These are phyloP conservation scores for Phenacoccus solenopsis DNA, from an alignment of 1,140 invertebrate species.

Conservation along the genomic window DNA sequence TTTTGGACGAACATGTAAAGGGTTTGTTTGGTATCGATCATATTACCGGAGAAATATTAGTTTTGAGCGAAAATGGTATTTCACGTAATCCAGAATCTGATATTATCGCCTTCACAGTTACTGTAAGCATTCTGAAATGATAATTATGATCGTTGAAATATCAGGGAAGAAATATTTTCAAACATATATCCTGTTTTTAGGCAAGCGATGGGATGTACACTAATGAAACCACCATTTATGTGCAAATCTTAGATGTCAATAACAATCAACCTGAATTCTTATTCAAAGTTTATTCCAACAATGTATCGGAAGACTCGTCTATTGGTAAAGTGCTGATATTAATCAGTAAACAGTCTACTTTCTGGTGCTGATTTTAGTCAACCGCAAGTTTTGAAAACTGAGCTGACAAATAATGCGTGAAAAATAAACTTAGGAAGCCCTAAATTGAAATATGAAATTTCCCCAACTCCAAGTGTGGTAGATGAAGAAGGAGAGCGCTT, in stretches of 20 bases:
- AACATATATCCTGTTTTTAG: too few relatives aligned
- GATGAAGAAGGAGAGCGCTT: too few relatives aligned
- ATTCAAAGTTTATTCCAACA: constrained; percentile 54
- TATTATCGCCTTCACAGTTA: constrained; percentile 43
- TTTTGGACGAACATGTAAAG: constrained; percentile 48
- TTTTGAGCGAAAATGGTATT: constrained; percentile 44
- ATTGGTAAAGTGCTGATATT: constrained; percentile 42
- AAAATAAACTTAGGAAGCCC: too few relatives aligned
- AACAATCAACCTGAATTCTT: constrained; percentile 70
- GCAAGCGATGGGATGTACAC: constrained; percentile 63
- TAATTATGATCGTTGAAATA: neutral
- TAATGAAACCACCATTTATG: constrained; percentile 54
- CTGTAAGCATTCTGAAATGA: too few relatives aligned
- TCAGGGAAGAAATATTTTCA: too few relatives aligned
- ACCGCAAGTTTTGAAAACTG: too few relatives aligned
- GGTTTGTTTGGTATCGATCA: constrained; percentile 55
- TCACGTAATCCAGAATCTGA: constrained; percentile 44
- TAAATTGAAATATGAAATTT: too few relatives aligned
- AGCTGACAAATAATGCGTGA: too few relatives aligned
- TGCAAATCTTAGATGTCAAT: constrained; percentile 71
- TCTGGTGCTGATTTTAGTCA: too few relatives aligned
- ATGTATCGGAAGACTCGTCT: constrained; percentile 58
- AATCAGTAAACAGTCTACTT: too few relatives aligned
- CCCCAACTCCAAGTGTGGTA: too few relatives aligned
- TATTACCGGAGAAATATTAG: constrained; percentile 51